Base-by-base conservation (phyloP, 2,888 invertebrate genomes). In the Mycogona germanica region DNA sequence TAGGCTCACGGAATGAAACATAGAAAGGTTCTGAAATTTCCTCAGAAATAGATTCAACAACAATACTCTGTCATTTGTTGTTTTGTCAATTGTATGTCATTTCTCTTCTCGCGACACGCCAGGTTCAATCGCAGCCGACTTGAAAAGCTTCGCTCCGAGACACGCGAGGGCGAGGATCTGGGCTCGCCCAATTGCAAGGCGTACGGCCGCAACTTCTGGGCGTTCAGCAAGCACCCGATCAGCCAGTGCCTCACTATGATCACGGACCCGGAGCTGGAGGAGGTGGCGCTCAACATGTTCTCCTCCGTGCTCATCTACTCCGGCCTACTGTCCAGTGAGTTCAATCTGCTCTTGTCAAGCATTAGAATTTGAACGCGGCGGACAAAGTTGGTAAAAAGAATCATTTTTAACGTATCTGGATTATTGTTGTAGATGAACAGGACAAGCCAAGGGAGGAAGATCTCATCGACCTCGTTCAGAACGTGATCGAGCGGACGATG, bases 221-320 rank as follows among this genome's bases (percentile, higher is more conserved):
- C 88, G 40, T 95, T 92, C 73, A 83, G 84, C 64, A 80, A 89
- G 60, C 78, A 82, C 57, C 76, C 79, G 6, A 72, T 92, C 53
- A 78, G 82, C 2, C 89, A 91, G 70, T 85, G 86, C 63, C 77
- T 95, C 57, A 85, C 84, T 54, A 80, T 84, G 63, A 76, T 92
- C 57, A 81, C 84, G 50, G 91, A 92, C 69, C 80, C 82, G 2
- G 89, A 91, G 63, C 85, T 68, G 55, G 72, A 93, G 66, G 85
- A 87, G 61, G 77, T 84, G 14, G 85, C 89, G 66, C 72, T 89
- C 62, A 86, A 86, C 71, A 85, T 92, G 65, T 95, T 92, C 68
- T 86, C 87, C 70, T 77, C 82, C 41, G 85, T 93, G 66, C 76
- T 95, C 62, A 86, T 87, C 23, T 95, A 91, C 70, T 86, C 89